These are phyloP conservation scores for Diorhabda elongata DNA, from an alignment of 1,140 invertebrate genomes.

Conservation along the genomic window DNA sequence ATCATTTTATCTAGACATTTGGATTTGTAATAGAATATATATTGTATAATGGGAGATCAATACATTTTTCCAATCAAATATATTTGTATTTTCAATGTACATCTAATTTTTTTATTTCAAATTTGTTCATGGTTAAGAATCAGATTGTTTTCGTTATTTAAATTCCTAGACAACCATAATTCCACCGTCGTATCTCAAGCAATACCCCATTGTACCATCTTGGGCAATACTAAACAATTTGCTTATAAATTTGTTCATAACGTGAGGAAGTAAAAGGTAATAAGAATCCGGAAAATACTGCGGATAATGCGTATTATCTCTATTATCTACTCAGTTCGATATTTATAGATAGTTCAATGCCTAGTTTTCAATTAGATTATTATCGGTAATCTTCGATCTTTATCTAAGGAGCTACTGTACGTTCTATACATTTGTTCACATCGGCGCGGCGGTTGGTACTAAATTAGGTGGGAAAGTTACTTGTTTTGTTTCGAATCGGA, in stretches of 20 bases:
- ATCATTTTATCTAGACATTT: too few relatives aligned
- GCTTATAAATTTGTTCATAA: not conserved
- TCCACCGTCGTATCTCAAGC: too few relatives aligned
- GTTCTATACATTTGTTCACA: not conserved
- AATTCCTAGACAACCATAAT: too few relatives aligned
- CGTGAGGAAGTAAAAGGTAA: not conserved
- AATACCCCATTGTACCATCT: not conserved
- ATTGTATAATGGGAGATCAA: too few relatives aligned
- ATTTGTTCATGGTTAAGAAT: too few relatives aligned
- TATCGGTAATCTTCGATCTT: not conserved
- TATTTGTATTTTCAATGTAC: too few relatives aligned
- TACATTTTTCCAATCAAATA: too few relatives aligned
- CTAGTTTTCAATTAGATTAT: not conserved
- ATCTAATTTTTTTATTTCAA: too few relatives aligned
- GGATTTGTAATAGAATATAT: too few relatives aligned
- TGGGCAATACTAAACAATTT: not conserved
- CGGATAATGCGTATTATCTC: not conserved
- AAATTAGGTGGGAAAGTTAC: not conserved
- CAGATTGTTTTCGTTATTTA: too few relatives aligned
- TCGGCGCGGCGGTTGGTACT: not conserved
- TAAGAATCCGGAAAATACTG: not conserved
- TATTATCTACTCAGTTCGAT: slow-evolving; percentile 1
- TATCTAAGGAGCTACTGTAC: slow-evolving; percentile 1
- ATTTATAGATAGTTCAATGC: not conserved
- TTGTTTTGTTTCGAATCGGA: not conserved